Conservation (phyloP, 2,888 invertebrate genomes). For the Mythimna albipuncta region DNA sequence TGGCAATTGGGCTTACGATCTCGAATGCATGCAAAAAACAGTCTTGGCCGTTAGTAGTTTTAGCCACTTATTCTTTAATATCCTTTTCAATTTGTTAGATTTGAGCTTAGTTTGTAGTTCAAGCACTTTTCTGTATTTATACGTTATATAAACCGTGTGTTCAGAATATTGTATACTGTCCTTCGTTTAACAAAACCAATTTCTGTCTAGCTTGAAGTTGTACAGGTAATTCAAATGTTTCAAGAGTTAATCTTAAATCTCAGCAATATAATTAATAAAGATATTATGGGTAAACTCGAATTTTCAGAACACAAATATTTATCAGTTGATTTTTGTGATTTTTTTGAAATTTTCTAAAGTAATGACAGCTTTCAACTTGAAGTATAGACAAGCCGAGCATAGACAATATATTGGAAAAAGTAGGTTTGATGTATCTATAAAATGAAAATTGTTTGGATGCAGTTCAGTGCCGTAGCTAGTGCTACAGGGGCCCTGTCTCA, state of each 20-base stretch:
- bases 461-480: too few species aligned
- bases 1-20: conserved; percentile 2
- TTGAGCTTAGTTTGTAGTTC: background rate
- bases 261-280: background rate
- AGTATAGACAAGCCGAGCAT: conserved; percentile 4
- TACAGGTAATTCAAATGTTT: background rate
- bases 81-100: background rate
- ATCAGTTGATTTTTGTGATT: background rate
- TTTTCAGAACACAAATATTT: background rate
- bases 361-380: background rate
- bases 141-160: background rate
- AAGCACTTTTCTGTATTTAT: too few species aligned
- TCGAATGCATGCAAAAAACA: conserved; percentile 1
- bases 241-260: too few species aligned
- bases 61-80: background rate
- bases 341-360: background rate
- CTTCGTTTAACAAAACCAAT: background rate
- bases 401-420: background rate
- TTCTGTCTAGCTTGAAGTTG: too few species aligned
- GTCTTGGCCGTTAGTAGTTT: background rate
- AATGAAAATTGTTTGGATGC: background rate
- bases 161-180: background rate
- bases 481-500: too few species aligned
- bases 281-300: background rate
- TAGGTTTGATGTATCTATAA: background rate